These are phyloP conservation scores for Adelognathus sp. DNA, from an alignment of 2,888 invertebrate genomes.

Conservation along the genomic window DNA sequence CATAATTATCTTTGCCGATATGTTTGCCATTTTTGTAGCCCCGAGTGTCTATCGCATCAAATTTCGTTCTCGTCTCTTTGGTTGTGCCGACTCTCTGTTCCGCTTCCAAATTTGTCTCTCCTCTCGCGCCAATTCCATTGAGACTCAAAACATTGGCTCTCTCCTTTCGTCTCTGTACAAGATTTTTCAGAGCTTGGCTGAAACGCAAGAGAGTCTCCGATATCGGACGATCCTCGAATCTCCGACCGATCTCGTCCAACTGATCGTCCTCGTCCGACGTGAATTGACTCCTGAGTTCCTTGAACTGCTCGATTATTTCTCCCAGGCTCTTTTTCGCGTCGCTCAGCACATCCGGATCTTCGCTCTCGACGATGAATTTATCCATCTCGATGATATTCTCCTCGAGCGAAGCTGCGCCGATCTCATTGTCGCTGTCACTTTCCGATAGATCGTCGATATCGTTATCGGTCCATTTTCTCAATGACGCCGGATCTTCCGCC, in stretches of 20 bases:
- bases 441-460: conserved; percentile 47
- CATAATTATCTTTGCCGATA: conserved; percentile 12
- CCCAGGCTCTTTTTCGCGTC: conserved; percentile 75
- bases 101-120: conserved; percentile 53
- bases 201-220: conserved; percentile 75
- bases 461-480: conserved; percentile 59
- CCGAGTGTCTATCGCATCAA: conserved; percentile 76
- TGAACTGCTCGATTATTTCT: conserved; percentile 77
- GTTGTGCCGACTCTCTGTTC: conserved; percentile 33
- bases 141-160: conserved; percentile 14
- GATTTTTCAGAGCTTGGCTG: conserved; percentile 75
- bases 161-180: conserved; percentile 71
- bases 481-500: conserved; percentile 65
- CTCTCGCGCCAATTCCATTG: background rate
- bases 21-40: conserved; percentile 72
- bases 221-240: conserved; percentile 74
- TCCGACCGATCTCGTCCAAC: conserved; percentile 73
- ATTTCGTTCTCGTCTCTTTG: conserved; percentile 69
- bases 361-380: conserved; percentile 53
- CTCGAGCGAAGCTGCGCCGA: conserved; percentile 52
- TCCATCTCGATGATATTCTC: conserved; percentile 60
- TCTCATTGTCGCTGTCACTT: conserved; percentile 38
- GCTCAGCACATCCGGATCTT: conserved; percentile 59
- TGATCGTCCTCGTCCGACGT: conserved; percentile 72
- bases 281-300: conserved; percentile 74